Conservation (phyloP, 2,113 vertebrate genomes). For the Urocynchramus pylzowi region DNA sequence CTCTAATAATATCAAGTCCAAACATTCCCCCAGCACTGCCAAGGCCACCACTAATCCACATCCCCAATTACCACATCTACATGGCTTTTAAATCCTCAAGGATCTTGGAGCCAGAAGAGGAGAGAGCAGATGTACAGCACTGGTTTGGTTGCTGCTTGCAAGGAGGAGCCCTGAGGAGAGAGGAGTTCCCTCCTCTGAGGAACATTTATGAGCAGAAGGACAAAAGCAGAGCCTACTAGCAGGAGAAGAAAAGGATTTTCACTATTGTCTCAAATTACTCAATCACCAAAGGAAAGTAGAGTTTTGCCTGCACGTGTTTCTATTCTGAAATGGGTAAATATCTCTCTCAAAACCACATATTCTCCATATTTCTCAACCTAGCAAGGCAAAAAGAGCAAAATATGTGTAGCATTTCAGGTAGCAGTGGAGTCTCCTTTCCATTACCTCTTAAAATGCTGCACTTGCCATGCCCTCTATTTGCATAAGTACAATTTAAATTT, state of each 20-base stretch:
- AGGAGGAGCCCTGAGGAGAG: neutral
- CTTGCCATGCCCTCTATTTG: neutral
- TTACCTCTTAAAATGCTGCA: neutral
- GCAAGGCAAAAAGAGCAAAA: neutral
- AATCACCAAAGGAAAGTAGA: neutral
- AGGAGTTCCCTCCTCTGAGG: neutral
- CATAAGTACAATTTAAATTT: neutral
- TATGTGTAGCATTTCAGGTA: neutral
- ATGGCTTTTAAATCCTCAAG: neutral
- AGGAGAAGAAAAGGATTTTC: neutral
- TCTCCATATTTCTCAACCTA: neutral
- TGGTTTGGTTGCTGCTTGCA: accelerated
- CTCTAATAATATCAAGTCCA: neutral
- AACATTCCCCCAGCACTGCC: neutral
- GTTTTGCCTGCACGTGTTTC: neutral
- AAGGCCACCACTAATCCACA: neutral
- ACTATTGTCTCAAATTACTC: neutral
- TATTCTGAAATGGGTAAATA: neutral
- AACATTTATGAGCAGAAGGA: neutral
- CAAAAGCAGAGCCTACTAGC: neutral
- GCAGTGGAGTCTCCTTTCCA: neutral
- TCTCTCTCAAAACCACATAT: neutral
- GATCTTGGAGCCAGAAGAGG: neutral
- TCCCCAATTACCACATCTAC: too few relatives aligned
- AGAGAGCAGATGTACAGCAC: neutral